Base-by-base conservation (phyloP, 1,140 invertebrate species). In the Coenobita brevimanus region DNA sequence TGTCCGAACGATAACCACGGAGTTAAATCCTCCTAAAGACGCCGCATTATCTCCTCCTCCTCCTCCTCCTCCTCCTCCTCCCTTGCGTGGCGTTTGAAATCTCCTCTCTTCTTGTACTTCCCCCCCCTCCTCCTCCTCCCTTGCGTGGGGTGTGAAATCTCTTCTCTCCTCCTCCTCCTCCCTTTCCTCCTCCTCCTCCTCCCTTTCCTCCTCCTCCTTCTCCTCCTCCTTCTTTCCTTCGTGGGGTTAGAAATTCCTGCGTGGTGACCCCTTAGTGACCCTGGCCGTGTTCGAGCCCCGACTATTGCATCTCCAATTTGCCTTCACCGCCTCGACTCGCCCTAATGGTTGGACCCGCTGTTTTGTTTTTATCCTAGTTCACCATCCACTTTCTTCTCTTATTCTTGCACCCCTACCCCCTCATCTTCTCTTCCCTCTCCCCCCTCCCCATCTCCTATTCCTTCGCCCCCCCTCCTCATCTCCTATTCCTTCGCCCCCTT, bases 271-370 rank as follows among this genome's bases (percentile, higher is more conserved):
- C 73, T 54, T 71, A 71, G 1, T 30, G 46, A 50, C 46, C 46
- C 46, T n/a, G 41, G 3, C 64, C 81, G 43, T 64, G 41, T 43
- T 36, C 43, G 81, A 83, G 81, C 27, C 64, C 69, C 64, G 33
- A 33, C 64, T 50, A 38, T 57, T 83, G 64, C 43, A 36, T 83
- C 67, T 73, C 81, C 81, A 83, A 83, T 83, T 83, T 83, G 81
- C 81, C 81, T 69, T 46, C 21, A 15, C 80, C 33, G 38, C 36
- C 27, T 41, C 24, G 43, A 21, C 24, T 50, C 27, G 27, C 46
- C 73, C 38, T 0, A n/a, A 33, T 62, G 21, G 2, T 57, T 24
- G 24, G 15, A 15, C 3, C 27, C 17, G 2, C 1, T 69, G 2
- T 30, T 69, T 69, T 69, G 62, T 24, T 69, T 8, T n/a, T 69